Evolutionary conservation across 2,113 vertebrate genomes (phyloP), one percentile per base, ranked within the genome.

Genomic region (Chiloscyllium plagiosum): DNA sequence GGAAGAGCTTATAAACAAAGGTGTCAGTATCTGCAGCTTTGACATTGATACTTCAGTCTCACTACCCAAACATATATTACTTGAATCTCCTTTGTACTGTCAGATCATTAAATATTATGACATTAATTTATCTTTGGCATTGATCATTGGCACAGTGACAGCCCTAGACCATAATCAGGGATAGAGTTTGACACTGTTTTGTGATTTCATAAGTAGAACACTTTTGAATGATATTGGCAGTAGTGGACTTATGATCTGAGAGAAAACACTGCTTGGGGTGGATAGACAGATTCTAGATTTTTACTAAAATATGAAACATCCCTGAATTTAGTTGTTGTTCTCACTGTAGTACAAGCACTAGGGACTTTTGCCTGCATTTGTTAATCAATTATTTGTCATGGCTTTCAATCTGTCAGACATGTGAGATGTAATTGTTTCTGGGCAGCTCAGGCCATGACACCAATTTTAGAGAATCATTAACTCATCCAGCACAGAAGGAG

Each of bases 51-150:
- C 66, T 69, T 94, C 66, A 47, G 22, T 4, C 10, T 22, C 93
- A 20, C 66, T 47, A 0, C 66, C 90, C 92, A 94, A 22, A 37
- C 4, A 42, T 47, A 29, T 24, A 66, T 93, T 47, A 68, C 89
- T 37, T 93, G 37, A 93, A 93, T 50, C 72, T 95, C 68, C 72
- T 95, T 29, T 76, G 68, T 50, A 50, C 24, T 33, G 94, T 52
- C 94, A 94, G n/a, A 42, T 37, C 50, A 24, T 95, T 52, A 95
- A 93, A 95, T 95, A 95, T 76, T 52, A 72, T 95, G 94, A 42
- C 33, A 95, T 95, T 47, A 95, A 76, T 33, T 95, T 95, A 72
- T 33, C 94, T 66, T 52, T 95, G 94, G 69, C 69, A 76, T 95
- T 19, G 42, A 47, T 19, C 47, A 76, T 72, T 95, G 94, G 94